Percentiles rank a stretch among this genome's conserved stretches.
Conservation (phyloP, 2,888 invertebrate genomes). For the Nephrotoma appendiculata region DNA sequence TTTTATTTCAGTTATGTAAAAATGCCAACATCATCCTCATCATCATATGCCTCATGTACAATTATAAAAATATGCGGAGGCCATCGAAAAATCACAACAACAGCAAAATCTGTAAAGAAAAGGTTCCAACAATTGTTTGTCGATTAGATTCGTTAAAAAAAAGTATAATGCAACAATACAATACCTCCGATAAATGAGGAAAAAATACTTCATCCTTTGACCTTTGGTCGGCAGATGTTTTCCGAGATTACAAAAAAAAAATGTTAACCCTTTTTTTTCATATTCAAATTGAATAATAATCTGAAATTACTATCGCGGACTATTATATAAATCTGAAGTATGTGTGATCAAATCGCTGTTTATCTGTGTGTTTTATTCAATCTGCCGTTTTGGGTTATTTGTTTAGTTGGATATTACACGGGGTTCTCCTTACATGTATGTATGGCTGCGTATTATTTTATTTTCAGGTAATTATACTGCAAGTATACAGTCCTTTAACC, state of each 20-base stretch:
- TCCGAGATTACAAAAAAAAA: not conserved
- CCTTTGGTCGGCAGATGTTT: not conserved
- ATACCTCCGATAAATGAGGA: not conserved
- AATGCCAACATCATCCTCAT: not conserved
- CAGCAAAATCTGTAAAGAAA: not conserved
- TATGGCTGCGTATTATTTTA: not conserved
- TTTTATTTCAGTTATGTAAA: not conserved
- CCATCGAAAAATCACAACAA: not conserved
- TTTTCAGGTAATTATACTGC: not conserved
- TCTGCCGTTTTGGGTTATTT: not conserved
- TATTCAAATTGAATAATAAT: not conserved
- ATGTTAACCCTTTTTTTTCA: not conserved
- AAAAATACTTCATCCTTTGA: not conserved
- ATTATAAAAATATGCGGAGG: not conserved
- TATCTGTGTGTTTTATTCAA: not conserved
- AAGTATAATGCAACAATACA: not conserved
- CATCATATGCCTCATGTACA: not conserved
- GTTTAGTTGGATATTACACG: not conserved
- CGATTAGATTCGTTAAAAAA: not conserved
- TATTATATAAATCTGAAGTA: not conserved
- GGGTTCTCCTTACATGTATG: too few relatives aligned
- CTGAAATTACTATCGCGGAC: not conserved
- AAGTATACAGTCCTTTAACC: not conserved
- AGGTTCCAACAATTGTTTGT: not conserved
- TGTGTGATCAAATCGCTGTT: not conserved